Base-by-base conservation (phyloP, 1,140 invertebrate species). In the Tribolium madens region DNA sequence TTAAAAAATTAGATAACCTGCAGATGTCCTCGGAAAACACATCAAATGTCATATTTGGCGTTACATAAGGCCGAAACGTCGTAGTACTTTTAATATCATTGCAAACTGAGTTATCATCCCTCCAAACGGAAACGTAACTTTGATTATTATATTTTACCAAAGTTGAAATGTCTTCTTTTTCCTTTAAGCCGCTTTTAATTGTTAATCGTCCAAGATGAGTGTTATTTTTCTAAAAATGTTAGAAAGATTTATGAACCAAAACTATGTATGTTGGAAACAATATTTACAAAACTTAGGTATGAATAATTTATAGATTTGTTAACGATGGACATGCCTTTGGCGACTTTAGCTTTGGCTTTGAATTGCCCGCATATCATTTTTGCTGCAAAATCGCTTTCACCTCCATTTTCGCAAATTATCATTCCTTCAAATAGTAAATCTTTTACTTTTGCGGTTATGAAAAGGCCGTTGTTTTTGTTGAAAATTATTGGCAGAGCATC, bases 1-100 rank as follows among this genome's bases (percentile, higher is more conserved):
- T 42, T n/a, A 60, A 26, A 36, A 33, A 12, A 4, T 13, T 6
- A 33, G 26, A 64, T 33, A 64, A 86, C 81, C 87, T 87, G 81
- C 87, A 88, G 52, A 88, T 80, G 57, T 88, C 87, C 33, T 85
- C 82, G 47, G 83, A 84, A 81, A 87, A 88, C 14, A 86, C 78
- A 57, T 86, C 82, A 10, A 89, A 78, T 0, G 75, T 82, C 14
- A 85, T 84, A 12, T 80, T 52, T 13, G 81, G 72, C 4, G 78
- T 83, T 21, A 84, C 57, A 60, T 84, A 82, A 0, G 86, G 85
- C 3, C 86, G 83, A 81, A 87, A 88, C 80, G 21, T 84, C 79
- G 77, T 88, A 5, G 84, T 81, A 10, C 88, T 88, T 60, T 84
- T 83, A 50, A 87, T 83, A 21, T 79, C 76, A 72, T 87, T 86